Conservation (phyloP, 2,888 invertebrate species). For the Falcaria lacertinaria region DNA sequence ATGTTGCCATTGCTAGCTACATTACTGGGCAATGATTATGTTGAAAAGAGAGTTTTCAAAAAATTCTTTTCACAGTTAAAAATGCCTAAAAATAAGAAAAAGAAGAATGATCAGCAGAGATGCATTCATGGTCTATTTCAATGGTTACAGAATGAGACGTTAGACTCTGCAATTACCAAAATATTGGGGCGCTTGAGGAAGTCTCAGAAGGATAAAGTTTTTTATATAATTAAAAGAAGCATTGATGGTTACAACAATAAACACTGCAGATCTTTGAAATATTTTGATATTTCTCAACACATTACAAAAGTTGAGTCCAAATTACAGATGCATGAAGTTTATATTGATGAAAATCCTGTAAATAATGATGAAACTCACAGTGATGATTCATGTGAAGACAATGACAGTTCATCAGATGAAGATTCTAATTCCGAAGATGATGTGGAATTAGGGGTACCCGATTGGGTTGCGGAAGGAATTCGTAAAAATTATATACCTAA, state of each 20-base stretch:
- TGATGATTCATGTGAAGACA: slow-evolving; percentile 26
- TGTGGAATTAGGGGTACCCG: slow-evolving; percentile 57
- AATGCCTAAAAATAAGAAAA: slow-evolving; percentile 74
- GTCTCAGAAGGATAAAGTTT: slow-evolving; percentile 71
- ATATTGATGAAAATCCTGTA: slow-evolving; percentile 1
- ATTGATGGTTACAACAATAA: slow-evolving; percentile 82
- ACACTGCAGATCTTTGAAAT: slow-evolving; percentile 79
- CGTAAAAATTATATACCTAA: slow-evolving; percentile 81
- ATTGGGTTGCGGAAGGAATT: slow-evolving; percentile 84
- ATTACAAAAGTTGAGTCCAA: slow-evolving; percentile 9
- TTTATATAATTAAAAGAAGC: slow-evolving; percentile 80
- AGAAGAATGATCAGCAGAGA: slow-evolving; percentile 82
- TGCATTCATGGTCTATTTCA: slow-evolving; percentile 85
- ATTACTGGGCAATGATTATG: slow-evolving; percentile 94
- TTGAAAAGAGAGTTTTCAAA: slow-evolving; percentile 82
- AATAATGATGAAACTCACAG: slow-evolving; percentile 19
- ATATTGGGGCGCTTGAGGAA: slow-evolving; percentile 82
- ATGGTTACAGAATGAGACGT: slow-evolving; percentile 87
- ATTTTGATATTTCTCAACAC: slow-evolving; percentile 61
- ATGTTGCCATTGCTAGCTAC: slow-evolving; percentile 89
- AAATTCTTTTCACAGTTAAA: slow-evolving; percentile 85
- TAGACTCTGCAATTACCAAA: slow-evolving; percentile 84
- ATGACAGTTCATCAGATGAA: slow-evolving; percentile 27
- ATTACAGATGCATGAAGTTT: slow-evolving; percentile 11
- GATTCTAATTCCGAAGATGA: slow-evolving; percentile 20